Base-by-base conservation (phyloP, 2,797 vertebrate species). In the Sebastes cheni region DNA sequence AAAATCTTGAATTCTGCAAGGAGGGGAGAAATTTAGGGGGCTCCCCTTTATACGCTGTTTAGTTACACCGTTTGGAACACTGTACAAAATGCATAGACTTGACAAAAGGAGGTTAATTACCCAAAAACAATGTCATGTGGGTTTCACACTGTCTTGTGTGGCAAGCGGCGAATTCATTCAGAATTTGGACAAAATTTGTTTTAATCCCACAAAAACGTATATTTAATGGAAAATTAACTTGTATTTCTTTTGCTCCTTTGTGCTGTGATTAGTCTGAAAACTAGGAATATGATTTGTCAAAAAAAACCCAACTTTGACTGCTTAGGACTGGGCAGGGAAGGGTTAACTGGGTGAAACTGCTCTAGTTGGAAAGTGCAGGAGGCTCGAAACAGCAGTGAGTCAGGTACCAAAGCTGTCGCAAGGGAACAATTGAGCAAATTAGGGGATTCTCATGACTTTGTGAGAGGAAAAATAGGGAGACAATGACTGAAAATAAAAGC, bases 11-110 rank as follows among this genome's bases (percentile, higher is more conserved):
- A 78, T 75, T 89, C 72, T 94, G 79, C 81, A 84, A 88, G 86
- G 80, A 68, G 86, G 93, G 95, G 92, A 91, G 79, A 94, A 90
- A 87, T 75, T 46, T 62, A 82, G 94, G 96, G 95, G 95, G 79
- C 81, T 87, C 89, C 94, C 95, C 95, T 86, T 77, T 4, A 59
- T 13, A 67, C 75, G 52, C 39, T 80, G 25, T 71, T 62, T 61
- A 30, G 54, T 85, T 77, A 74, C 10, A 52, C 34, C 56, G 14
- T 46, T 46, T 58, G 50, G 54, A 86, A 85, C 56, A 70, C 69
- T 71, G 59, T 78, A 78, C 42, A 65, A 25, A 42, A 65, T 34
- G 56, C 65, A 39, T 16, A 16, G 1, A 72, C 25, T 70, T 70
- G 16, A 67, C 81, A 68, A 79, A 83, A 65, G 14, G 16, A 60